These are phyloP conservation scores for Mixornis gularis DNA, from an alignment of 2,113 vertebrate species.

Conservation along the genomic window DNA sequence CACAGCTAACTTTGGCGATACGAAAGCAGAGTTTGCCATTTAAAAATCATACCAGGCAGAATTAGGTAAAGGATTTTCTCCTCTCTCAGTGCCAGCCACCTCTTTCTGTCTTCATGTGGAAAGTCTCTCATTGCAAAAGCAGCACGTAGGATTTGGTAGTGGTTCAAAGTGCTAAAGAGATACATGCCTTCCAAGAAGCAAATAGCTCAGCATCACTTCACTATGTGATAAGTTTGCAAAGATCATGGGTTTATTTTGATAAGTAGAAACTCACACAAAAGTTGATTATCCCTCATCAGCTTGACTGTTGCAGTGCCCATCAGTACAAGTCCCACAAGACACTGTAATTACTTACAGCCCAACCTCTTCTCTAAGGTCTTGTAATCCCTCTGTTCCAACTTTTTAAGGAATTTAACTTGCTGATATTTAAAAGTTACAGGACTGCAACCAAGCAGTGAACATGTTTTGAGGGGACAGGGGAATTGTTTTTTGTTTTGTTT, in stretches of 20 bases:
- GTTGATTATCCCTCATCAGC: background rate
- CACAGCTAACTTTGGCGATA: background rate
- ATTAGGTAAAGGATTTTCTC: background rate
- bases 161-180: background rate
- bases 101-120: background rate
- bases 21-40: background rate
- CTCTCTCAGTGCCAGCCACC: background rate
- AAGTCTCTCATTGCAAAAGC: background rate
- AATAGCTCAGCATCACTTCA: background rate
- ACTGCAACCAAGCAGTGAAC: background rate
- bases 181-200: background rate
- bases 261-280: background rate
- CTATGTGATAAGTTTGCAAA: background rate
- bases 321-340: background rate
- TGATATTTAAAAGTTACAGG: background rate
- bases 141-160: background rate
- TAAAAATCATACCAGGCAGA: background rate
- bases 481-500: background rate
- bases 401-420: background rate
- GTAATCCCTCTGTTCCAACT: background rate
- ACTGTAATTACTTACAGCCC: background rate
- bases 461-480: background rate
- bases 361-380: background rate
- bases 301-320: background rate
- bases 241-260: background rate